phyloP scores from a whole-genome alignment of 2,888 invertebrate genomes.

The Cheilosia impressa region DNA sequence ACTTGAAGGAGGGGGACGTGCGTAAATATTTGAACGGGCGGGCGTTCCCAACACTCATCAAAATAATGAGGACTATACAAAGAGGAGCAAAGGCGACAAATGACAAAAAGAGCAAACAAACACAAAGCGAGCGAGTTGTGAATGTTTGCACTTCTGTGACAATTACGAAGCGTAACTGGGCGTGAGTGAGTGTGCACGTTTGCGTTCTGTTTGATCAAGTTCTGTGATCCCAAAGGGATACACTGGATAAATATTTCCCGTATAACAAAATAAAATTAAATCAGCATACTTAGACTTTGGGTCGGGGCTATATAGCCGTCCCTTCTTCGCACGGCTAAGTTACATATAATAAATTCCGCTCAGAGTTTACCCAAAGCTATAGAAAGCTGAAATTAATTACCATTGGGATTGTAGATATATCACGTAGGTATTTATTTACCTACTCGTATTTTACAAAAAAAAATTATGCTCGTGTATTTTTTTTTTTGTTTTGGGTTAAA shows the following conservation, averaged over 20 bases:
- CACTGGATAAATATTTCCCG: constrained; percentile 62
- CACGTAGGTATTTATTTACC: constrained; percentile 58
- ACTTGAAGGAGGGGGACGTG: neutral
- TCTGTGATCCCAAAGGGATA: constrained; percentile 70
- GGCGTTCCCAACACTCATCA: constrained; percentile 16
- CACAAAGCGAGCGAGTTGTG: constrained; percentile 18
- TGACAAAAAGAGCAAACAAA: constrained; percentile 69
- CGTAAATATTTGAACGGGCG: constrained; percentile 59
- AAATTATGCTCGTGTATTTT: neutral
- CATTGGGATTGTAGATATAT: constrained; percentile 67
- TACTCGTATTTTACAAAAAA: neutral
- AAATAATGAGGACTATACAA: neutral
- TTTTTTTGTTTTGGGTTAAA: constrained; percentile 8
- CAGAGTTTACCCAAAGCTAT: constrained; percentile 33
- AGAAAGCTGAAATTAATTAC: constrained; percentile 62
- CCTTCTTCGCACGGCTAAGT: constrained; percentile 34
- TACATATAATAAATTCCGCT: constrained; percentile 66
- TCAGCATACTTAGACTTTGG: constrained; percentile 54
- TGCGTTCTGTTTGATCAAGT: constrained; percentile 70
- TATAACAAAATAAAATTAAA: constrained; percentile 66
- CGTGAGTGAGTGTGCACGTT: constrained; percentile 69
- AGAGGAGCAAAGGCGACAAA: constrained; percentile 49
- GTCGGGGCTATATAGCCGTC: neutral
- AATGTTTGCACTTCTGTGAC: constrained; percentile 68
- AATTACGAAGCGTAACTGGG: constrained; percentile 71